A percentile compares a stretch with the other conserved stretches of the same genome.
Evolutionary conservation across 2,888 invertebrate species (phyloP).

Genomic region (Ormyrus thymus): DNA sequence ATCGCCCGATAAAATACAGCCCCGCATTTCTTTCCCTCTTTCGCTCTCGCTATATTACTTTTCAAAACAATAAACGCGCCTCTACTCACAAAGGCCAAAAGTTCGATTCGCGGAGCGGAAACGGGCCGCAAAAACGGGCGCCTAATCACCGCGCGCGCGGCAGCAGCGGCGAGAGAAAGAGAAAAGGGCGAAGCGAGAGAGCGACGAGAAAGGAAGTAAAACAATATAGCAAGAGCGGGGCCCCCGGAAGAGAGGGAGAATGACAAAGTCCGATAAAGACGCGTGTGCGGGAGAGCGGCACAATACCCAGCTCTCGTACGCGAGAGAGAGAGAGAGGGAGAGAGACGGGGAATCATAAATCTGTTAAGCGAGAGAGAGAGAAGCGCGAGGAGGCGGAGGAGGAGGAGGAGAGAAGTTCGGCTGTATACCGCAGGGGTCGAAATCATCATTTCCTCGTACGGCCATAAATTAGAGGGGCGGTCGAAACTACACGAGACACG

Average conservation of each 20-base stretch:
- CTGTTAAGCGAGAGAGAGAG: constrained; percentile 22
- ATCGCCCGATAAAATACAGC: background rate
- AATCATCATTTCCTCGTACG: constrained; percentile 60
- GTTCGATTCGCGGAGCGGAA: background rate
- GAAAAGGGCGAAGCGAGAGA: background rate
- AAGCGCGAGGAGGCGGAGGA: constrained; percentile 10
- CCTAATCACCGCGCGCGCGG: too few species aligned
- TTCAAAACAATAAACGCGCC: constrained; percentile 3
- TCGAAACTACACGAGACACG: constrained; percentile 43
- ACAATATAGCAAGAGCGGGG: constrained; percentile 1
- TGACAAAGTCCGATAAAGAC: constrained; percentile 6
- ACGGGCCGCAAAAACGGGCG: too few species aligned
- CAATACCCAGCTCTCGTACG: background rate
- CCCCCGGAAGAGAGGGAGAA: background rate
- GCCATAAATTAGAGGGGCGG: constrained; percentile 59
- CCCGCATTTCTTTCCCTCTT: background rate
- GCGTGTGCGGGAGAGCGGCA: background rate
- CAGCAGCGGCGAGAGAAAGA: background rate
- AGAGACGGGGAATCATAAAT: constrained; percentile 35
- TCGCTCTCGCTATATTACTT: background rate
- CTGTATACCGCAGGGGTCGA: constrained; percentile 42
- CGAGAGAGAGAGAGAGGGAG: background rate
- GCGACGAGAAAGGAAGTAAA: constrained; percentile 7
- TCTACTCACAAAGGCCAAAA: background rate
- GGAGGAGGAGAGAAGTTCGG: constrained; percentile 42